These are phyloP conservation scores for Paralichthys olivaceus DNA, from an alignment of 2,113 vertebrate genomes.

Conservation along the genomic window DNA sequence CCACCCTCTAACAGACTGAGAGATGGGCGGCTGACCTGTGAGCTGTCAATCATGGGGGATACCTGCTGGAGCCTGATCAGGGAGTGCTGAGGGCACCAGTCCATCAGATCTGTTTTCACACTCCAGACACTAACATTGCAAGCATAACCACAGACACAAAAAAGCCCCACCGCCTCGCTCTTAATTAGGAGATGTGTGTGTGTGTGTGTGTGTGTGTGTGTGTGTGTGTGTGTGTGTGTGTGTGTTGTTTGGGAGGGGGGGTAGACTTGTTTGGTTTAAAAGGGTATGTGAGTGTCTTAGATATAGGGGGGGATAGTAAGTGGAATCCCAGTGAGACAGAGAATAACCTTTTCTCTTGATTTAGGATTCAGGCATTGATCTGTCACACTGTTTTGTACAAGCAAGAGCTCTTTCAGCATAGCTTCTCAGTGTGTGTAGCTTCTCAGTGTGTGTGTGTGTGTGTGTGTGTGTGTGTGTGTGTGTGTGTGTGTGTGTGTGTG, in stretches of 20 bases:
- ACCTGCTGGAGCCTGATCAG: conserved; percentile 82
- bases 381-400: conserved; percentile 95
- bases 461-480: not conserved
- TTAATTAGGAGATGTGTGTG: conserved; percentile 81
- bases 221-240: conserved; percentile 45
- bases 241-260: conserved; percentile 24
- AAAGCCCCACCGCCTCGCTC: conserved; percentile 69
- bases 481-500: conserved; percentile 62
- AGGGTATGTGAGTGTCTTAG: conserved; percentile 75
- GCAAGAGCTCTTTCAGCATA: conserved; percentile 90
- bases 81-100: conserved; percentile 77
- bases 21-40: conserved; percentile 85
- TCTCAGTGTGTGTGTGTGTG: conserved; percentile 60
- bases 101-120: conserved; percentile 86
- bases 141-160: conserved; percentile 80
- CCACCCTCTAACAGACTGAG: conserved; percentile 82
- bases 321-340: conserved; percentile 88
- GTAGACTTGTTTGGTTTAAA: conserved; percentile 82
- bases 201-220: conserved; percentile 33
- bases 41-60: conserved; percentile 83
- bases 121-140: conserved; percentile 80
- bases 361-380: conserved; percentile 95
- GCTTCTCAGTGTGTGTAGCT: conserved; percentile 80
- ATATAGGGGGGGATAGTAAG: conserved; percentile 77
- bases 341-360: conserved; percentile 97